These are phyloP conservation scores for Orussus abietinus DNA, from an alignment of 1,140 invertebrate genomes.

Conservation along the genomic window DNA sequence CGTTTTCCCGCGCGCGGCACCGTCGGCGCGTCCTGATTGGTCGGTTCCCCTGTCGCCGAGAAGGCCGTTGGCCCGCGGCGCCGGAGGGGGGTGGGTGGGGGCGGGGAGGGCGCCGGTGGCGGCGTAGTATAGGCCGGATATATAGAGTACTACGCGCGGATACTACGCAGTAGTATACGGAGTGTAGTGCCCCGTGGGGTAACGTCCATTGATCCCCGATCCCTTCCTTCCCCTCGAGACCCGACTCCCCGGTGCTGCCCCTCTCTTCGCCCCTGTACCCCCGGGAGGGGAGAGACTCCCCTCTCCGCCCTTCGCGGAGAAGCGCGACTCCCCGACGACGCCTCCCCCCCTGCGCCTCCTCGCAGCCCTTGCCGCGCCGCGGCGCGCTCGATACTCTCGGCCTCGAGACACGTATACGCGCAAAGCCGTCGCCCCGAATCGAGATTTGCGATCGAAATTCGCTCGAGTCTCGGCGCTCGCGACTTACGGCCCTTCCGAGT, in stretches of 20 bases:
- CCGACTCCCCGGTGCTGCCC: conserved; percentile 6
- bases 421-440: too few relatives aligned
- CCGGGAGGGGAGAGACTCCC: too few relatives aligned
- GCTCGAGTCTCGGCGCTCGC: too few relatives aligned
- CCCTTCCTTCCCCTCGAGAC: too few relatives aligned
- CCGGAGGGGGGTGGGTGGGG: background rate
- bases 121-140: conserved; percentile 9
- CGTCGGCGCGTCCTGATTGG: conserved; percentile 25
- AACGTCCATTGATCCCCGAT: conserved; percentile 41
- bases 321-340: conserved; percentile 8
- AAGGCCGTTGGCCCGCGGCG: conserved; percentile 26
- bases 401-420: conserved; percentile 30
- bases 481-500: too few relatives aligned
- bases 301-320: conserved; percentile 2
- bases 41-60: conserved; percentile 18
- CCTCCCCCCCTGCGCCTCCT: conserved; percentile 7
- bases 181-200: conserved; percentile 32
- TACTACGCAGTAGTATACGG: conserved; percentile 35
- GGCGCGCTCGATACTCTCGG: conserved; percentile 30
- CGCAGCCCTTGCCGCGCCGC: background rate
- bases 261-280: conserved; percentile 8
- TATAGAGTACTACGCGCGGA: conserved; percentile 27
- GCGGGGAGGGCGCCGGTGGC: conserved; percentile 1
- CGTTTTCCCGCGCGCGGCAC: conserved; percentile 41
- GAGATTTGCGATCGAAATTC: too few relatives aligned